Evolutionary conservation across 2,113 vertebrate genomes (phyloP).

Genomic region (Alouatta palliata): DNA sequence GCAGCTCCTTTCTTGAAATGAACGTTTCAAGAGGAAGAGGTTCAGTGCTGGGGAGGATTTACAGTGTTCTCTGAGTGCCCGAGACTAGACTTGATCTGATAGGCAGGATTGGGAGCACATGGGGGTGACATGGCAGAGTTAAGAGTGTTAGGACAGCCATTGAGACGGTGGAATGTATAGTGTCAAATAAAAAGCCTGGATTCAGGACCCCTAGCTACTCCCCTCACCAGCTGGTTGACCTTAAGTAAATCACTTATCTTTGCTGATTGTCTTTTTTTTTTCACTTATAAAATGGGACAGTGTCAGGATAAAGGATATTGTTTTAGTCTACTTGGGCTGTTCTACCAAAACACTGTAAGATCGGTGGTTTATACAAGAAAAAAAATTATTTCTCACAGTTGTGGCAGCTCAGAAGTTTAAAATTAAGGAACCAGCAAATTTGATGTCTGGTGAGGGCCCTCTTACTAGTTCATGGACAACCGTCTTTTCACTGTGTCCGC

Average conservation of each 20-base stretch:
- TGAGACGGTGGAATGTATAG: not conserved
- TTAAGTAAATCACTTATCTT: not conserved
- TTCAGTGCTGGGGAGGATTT: not conserved
- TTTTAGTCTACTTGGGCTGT: not conserved
- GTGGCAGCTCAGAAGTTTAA: not conserved
- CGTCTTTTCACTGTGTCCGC: not conserved
- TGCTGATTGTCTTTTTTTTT: not conserved
- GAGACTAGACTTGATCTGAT: not conserved
- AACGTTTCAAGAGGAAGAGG: not conserved
- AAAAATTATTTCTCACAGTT: not conserved
- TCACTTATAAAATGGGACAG: not conserved
- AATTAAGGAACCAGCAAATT: not conserved
- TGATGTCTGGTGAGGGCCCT: not conserved
- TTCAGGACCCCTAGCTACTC: not conserved
- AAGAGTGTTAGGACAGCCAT: not conserved
- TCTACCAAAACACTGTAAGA: not conserved
- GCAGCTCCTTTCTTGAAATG: not conserved
- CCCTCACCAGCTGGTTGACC: not conserved
- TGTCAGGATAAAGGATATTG: constrained; percentile 12
- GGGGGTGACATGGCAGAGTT: not conserved
- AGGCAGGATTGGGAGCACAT: not conserved
- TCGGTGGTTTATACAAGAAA: not conserved
- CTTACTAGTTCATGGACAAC: not conserved
- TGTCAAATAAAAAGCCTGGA: not conserved
- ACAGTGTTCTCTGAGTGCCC: not conserved